Percentiles rank a stretch among this genome's conserved stretches.
phyloP scores from a whole-genome alignment of 2,797 vertebrate genomes.

The Heteromormyrus szaboi region DNA sequence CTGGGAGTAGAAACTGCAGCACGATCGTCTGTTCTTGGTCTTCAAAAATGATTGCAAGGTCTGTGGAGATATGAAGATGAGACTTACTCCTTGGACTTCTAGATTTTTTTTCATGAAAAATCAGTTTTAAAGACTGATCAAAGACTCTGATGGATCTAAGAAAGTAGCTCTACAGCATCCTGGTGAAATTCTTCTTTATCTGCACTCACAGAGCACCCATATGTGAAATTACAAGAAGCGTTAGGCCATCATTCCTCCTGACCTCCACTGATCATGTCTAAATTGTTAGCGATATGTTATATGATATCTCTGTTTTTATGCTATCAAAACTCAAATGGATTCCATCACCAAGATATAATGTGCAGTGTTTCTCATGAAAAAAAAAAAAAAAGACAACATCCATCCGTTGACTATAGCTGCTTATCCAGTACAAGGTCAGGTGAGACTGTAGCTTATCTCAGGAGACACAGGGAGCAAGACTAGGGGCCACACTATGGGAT shows the following conservation, averaged over 20 bases:
- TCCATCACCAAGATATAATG: conserved; percentile 14
- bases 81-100: background rate
- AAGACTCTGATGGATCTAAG: background rate
- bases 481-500: background rate
- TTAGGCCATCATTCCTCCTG: background rate
- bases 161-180: background rate
- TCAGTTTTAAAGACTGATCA: background rate
- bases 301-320: background rate
- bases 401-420: background rate
- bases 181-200: background rate
- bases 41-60: background rate
- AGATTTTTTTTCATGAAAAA: background rate
- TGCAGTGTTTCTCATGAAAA: background rate
- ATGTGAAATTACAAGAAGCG: background rate
- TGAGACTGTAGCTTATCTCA: background rate
- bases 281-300: background rate
- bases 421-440: background rate
- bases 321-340: background rate
- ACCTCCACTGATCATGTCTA: background rate
- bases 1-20: background rate
- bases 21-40: background rate
- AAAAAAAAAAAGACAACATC: background rate
- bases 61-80: background rate
- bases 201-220: background rate
- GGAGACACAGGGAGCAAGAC: background rate